Percentiles rank a stretch among this genome's conserved stretches.
Conservation (phyloP, 37 sponge, comb jelly and placozoan species). For the Cladorhizidae sp. region DNA sequence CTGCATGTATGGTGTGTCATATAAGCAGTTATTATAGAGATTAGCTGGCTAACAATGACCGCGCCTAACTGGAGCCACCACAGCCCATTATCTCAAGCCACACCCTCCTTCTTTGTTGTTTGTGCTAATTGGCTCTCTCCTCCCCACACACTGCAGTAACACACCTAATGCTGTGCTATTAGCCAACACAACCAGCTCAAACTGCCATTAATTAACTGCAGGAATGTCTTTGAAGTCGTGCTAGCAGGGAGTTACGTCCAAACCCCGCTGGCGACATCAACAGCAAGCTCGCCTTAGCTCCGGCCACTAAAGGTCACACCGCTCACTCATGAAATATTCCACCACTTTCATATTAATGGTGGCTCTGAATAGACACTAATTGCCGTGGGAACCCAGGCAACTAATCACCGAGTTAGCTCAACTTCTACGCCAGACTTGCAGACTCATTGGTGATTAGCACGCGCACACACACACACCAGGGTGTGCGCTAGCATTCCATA, state of each 20-base stretch:
- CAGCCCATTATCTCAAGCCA: no score
- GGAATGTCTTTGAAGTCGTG: constrained; percentile 4
- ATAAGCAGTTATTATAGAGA: no score
- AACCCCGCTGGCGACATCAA: not conserved
- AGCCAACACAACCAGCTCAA: not conserved
- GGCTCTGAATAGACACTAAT: not conserved
- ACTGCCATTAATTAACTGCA: constrained; percentile 5
- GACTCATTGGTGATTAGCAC: not conserved
- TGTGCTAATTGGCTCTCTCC: no score
- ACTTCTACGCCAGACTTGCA: not conserved
- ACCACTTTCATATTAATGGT: constrained; percentile 11
- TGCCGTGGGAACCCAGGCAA: not conserved
- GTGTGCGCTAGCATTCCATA: no score
- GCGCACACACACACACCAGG: not conserved
- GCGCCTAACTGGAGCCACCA: no score
- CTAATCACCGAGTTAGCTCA: not conserved
- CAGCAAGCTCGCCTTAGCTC: not conserved
- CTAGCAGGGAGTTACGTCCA: not conserved
- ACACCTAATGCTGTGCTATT: no score
- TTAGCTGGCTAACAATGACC: no score
- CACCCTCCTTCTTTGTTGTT: no score
- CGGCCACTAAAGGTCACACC: constrained; percentile 5
- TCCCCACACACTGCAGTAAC: no score
- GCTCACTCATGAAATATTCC: constrained; percentile 1
- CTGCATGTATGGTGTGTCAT: no score